Base-by-base conservation (phyloP, 2,113 vertebrate genomes). In the Carassius gibelio region DNA sequence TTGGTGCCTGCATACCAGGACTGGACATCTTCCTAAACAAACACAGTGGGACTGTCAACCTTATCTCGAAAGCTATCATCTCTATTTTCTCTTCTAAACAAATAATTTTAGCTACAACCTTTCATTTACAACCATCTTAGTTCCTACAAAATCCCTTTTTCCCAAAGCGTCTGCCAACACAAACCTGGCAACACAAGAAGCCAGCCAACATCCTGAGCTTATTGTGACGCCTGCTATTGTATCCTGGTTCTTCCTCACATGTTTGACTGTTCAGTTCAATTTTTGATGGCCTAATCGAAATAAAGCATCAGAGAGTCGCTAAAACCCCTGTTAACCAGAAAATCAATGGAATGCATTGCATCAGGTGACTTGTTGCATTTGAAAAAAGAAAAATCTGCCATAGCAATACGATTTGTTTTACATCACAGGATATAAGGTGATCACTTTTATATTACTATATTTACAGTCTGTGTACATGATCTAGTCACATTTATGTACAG, bases 21-120 rank as follows among this genome's bases (percentile, higher is more conserved):
- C n/a, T 52, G 45, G 45, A 66, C 45, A 81, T 64, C 77, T 17
- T 15, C 38, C 14, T 36, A 81, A 69, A 55, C 8, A 81, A 50
- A 69, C 17, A 4, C 3, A 66, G 17, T 45, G 59, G 23, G 8
- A 48, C 19, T 3, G 3, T 26, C n/a, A 26, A 36, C 14, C 45
- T 81, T 5, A 69, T 52, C 21, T 52, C 36, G 4, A 8, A 69
- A 69, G 62, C 26, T 79, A 26, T 45, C 36, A 23, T 13, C 6
- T 3, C 21, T 3, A 52, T 34, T 10, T 81, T 52, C 50, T 5
- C 9, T 68, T 30, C 9, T 45, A 26, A 45, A 2, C 19, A n/a
- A 21, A 1, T 7, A 1, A 78, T 34, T 77, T 36, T 57, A 57
- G 8, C 50, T 34, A 66, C 14, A 68, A 3, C 26, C 26, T 62